Percentiles rank a stretch among this genome's conserved stretches.
These are phyloP conservation scores for Drosophila kurseongensis DNA, from an alignment of 1,140 invertebrate genomes.

Conservation along the genomic window DNA sequence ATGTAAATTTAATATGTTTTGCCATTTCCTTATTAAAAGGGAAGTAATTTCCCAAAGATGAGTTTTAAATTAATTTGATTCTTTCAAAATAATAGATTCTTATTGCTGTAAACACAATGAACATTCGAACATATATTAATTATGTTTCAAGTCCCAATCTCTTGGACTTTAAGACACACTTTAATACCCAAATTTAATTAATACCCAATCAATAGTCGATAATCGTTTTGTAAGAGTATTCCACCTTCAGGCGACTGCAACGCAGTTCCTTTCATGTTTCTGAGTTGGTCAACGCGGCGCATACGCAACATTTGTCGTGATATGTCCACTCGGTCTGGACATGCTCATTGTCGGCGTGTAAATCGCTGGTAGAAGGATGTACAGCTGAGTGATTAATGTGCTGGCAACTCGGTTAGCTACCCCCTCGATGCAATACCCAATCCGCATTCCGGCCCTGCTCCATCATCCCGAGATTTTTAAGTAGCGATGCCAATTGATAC, in stretches of 20 bases:
- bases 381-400: conserved; percentile 55
- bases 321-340: conserved; percentile 26
- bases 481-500: conserved; percentile 58
- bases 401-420: neutral
- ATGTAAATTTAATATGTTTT: too few relatives aligned
- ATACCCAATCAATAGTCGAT: neutral
- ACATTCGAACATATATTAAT: too few relatives aligned
- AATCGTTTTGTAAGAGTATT: conserved; percentile 15
- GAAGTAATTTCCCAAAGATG: too few relatives aligned
- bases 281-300: conserved; percentile 46
- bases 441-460: conserved; percentile 33
- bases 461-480: conserved; percentile 18
- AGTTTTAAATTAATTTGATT: too few relatives aligned
- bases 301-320: conserved; percentile 72
- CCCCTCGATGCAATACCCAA: neutral
- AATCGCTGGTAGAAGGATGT: conserved; percentile 59
- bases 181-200: too few relatives aligned
- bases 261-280: conserved; percentile 32
- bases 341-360: conserved; percentile 19
- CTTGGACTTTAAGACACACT: too few relatives aligned
- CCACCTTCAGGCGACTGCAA: neutral
- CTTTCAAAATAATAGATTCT: too few relatives aligned
- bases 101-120: too few relatives aligned
- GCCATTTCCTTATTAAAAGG: too few relatives aligned
- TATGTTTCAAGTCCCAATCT: too few relatives aligned